Percentiles rank a stretch among this genome's conserved stretches.
Conservation (phyloP, 1,140 invertebrate genomes). For the Diabrotica virgifera region DNA sequence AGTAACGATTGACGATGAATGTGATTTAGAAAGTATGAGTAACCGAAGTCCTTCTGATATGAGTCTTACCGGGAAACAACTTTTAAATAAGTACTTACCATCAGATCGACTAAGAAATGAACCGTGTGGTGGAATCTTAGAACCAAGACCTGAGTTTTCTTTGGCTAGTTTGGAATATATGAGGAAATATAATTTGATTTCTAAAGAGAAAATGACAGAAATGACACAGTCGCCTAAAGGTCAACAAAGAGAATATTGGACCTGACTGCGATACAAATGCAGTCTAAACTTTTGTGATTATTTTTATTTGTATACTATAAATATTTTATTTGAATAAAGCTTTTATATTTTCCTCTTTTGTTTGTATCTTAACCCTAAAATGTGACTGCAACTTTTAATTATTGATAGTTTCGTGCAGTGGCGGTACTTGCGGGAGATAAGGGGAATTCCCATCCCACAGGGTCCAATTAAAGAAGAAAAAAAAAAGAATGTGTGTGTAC, state of each 20-base stretch:
- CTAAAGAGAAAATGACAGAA: conserved; percentile 13
- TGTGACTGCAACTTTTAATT: too few species aligned
- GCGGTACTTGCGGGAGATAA: too few species aligned
- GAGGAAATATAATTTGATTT: conserved; percentile 59
- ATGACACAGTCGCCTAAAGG: conserved; percentile 28
- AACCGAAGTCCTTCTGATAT: conserved; percentile 32
- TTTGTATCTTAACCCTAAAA: too few species aligned
- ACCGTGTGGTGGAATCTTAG: conserved; percentile 23
- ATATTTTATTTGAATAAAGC: too few species aligned
- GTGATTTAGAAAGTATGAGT: conserved; percentile 23
- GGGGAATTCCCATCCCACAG: too few species aligned
- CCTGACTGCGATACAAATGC: conserved; percentile 61
- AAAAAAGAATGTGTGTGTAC: too few species aligned
- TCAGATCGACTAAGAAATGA: conserved; percentile 43
- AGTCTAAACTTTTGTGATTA: conserved; percentile 59
- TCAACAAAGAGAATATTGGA: conserved; percentile 58
- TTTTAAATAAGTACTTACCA: conserved; percentile 63
- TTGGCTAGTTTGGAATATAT: conserved; percentile 64
- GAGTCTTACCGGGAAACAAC: conserved; percentile 55
- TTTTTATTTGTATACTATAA: too few species aligned
- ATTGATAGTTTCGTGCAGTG: too few species aligned
- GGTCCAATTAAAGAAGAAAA: too few species aligned
- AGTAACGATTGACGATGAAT: conserved; percentile 45
- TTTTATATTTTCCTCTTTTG: too few species aligned
- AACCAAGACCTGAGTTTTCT: conserved; percentile 54